Evolutionary conservation across 2,797 vertebrate species (phyloP).

Genomic region (Oreochromis grahami): DNA sequence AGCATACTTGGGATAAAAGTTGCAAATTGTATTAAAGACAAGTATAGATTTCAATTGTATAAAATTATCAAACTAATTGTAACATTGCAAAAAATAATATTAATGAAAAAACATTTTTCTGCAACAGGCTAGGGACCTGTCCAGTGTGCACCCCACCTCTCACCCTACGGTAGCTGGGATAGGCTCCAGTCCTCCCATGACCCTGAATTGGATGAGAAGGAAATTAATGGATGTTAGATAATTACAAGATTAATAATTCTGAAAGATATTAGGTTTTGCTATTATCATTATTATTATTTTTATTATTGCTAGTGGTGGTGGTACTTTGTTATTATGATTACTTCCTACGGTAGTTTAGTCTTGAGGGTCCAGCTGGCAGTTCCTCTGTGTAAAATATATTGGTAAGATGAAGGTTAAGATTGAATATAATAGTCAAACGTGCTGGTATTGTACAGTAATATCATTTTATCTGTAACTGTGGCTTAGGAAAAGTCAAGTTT

Average conservation of each 20-base stretch:
- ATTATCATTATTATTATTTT: background rate
- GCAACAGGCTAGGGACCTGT: background rate
- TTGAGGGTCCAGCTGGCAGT: background rate
- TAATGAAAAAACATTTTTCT: background rate
- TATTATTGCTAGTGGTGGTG: background rate
- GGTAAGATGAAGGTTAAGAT: background rate
- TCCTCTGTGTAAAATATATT: background rate
- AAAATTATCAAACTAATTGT: background rate
- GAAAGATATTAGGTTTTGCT: background rate
- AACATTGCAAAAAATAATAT: background rate
- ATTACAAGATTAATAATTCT: background rate
- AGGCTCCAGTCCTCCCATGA: background rate
- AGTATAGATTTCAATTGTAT: background rate
- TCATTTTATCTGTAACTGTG: background rate
- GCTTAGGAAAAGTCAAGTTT: background rate
- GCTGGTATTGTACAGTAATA: background rate
- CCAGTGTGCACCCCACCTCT: background rate
- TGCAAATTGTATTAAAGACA: background rate
- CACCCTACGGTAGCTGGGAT: background rate
- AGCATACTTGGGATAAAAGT: background rate
- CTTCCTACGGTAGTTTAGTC: background rate
- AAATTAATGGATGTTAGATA: background rate
- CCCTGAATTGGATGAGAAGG: background rate
- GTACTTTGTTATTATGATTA: background rate
- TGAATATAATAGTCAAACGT: background rate